Evolutionary conservation across 2,888 invertebrate species (phyloP).

Genomic region (Muschampia staudingeri): DNA sequence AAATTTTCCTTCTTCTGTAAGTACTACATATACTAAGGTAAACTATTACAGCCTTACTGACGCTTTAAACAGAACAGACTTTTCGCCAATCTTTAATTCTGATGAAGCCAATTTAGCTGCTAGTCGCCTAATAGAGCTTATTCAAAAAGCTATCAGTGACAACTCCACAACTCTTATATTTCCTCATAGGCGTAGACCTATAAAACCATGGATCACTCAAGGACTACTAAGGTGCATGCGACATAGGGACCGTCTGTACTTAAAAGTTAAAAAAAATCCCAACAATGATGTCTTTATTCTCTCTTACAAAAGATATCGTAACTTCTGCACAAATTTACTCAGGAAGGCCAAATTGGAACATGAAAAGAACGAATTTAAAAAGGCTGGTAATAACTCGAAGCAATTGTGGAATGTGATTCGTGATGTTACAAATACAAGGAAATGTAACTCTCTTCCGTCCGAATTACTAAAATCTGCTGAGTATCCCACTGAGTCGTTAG

Average conservation of each 20-base stretch:
- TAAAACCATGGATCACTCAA: conserved; percentile 10
- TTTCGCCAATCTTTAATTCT: background rate
- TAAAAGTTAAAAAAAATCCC: conserved; percentile 1
- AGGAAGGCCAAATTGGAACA: background rate
- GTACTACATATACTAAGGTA: background rate
- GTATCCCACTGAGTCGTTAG: background rate
- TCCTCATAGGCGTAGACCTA: background rate
- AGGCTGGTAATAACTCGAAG: conserved; percentile 5
- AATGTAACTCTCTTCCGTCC: background rate
- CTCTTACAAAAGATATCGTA: conserved; percentile 5
- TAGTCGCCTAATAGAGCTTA: background rate
- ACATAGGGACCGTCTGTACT: background rate
- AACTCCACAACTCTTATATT: background rate
- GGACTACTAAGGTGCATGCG: conserved; percentile 5
- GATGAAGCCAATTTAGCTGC: background rate
- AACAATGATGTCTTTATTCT: background rate
- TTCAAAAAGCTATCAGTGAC: background rate
- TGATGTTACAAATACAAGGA: background rate
- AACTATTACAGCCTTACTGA: background rate
- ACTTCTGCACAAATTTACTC: background rate
- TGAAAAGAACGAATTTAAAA: background rate
- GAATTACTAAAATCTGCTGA: background rate
- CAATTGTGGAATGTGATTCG: background rate
- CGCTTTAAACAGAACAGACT: background rate
- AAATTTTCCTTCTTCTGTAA: background rate